phyloP scores from a whole-genome alignment of 2,797 vertebrate genomes.

The Nannoperca australis region DNA sequence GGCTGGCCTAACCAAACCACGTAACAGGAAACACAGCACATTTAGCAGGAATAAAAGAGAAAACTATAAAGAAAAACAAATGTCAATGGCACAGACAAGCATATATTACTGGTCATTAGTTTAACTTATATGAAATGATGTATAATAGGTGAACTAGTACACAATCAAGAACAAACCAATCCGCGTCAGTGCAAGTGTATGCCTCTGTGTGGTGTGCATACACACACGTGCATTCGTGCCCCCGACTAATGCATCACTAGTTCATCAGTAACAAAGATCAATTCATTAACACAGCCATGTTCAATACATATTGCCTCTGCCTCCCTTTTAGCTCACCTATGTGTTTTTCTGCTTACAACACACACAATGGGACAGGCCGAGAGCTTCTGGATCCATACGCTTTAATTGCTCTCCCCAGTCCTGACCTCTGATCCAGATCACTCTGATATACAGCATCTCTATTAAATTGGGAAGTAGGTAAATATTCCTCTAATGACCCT shows the following conservation, averaged over 20 bases:
- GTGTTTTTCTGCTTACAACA: conserved; percentile 65
- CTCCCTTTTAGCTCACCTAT: conserved; percentile 75
- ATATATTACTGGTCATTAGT: conserved; percentile 16
- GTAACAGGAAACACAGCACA: conserved; percentile 28
- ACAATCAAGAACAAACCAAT: conserved; percentile 8
- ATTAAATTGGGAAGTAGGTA: conserved; percentile 88
- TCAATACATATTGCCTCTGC: conserved; percentile 70
- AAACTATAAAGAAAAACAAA: conserved; percentile 5
- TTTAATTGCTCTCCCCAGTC: conserved; percentile 88
- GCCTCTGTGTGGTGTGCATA: neutral
- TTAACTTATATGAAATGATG: conserved; percentile 17
- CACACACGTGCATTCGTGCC: conserved; percentile 16
- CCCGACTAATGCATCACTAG: conserved; percentile 55
- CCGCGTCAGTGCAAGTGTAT: neutral
- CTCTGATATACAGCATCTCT: conserved; percentile 86
- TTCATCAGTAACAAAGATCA: conserved; percentile 68
- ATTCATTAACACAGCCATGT: conserved; percentile 74
- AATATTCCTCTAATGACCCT: conserved; percentile 88
- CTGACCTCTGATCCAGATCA: conserved; percentile 87
- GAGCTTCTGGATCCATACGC: conserved; percentile 77
- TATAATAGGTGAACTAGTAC: conserved; percentile 1
- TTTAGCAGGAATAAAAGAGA: conserved; percentile 24
- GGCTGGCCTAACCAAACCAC: conserved; percentile 46
- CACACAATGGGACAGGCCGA: conserved; percentile 71
- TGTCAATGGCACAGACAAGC: neutral